Evolutionary conservation across 2,888 invertebrate species (phyloP).

Genomic region (Chrysolina americana): DNA sequence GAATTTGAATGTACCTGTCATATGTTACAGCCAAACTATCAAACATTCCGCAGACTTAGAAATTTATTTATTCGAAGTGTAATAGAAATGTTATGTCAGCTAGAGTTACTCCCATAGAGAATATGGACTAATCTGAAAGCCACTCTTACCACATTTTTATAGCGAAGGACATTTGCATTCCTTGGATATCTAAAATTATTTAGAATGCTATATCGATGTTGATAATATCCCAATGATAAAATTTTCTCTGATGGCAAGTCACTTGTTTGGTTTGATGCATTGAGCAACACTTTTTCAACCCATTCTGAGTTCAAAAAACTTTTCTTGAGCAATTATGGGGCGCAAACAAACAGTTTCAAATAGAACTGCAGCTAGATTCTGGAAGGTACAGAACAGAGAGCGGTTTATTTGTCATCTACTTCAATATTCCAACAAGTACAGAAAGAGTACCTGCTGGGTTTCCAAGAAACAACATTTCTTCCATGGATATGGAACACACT

Average conservation of each 20-base stretch:
- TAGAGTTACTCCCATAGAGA: too few relatives aligned
- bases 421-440: too few relatives aligned
- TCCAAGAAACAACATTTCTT: too few relatives aligned
- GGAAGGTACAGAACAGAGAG: not conserved
- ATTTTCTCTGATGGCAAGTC: not conserved
- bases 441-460: too few relatives aligned
- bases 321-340: conserved; percentile 17
- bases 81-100: too few relatives aligned
- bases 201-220: not conserved
- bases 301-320: not conserved
- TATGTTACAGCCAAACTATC: not conserved
- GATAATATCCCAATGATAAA: not conserved
- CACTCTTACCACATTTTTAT: too few relatives aligned
- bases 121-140: too few relatives aligned
- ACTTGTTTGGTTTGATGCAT: conserved; percentile 15
- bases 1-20: too few relatives aligned
- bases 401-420: not conserved
- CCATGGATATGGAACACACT: too few relatives aligned
- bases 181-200: not conserved
- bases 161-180: not conserved
- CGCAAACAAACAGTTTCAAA: not conserved
- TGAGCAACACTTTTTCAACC: not conserved
- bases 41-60: too few relatives aligned
- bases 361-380: not conserved
- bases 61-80: too few relatives aligned